Conservation (phyloP, 2,888 invertebrate genomes). For the Orthosia incerta region DNA sequence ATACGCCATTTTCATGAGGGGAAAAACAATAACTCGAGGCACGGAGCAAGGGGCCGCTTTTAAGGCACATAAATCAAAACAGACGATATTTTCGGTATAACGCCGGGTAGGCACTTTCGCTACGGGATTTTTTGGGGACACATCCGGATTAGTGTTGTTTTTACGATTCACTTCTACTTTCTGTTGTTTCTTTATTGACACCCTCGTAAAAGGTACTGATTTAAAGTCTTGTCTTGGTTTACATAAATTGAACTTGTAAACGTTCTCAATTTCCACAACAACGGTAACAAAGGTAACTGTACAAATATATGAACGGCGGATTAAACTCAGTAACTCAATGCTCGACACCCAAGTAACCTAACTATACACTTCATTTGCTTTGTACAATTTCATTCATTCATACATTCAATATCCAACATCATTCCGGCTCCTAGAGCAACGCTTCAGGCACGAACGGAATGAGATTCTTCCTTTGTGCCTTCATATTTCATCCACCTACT, state of each 20-base stretch:
- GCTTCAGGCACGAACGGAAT: constrained; percentile 81
- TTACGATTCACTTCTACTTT: constrained; percentile 86
- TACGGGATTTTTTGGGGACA: constrained; percentile 83
- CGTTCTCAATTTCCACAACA: background rate
- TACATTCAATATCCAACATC: constrained; percentile 75
- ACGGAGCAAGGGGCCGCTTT: constrained; percentile 86
- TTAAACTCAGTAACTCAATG: constrained; percentile 47
- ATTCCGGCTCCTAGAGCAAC: constrained; percentile 70
- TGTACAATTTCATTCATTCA: constrained; percentile 70
- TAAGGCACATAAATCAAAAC: constrained; percentile 90
- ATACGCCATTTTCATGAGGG: constrained; percentile 87
- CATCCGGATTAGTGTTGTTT: constrained; percentile 87
- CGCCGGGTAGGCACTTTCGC: constrained; percentile 82
- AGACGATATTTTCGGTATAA: constrained; percentile 85
- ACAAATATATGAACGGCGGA: constrained; percentile 37
- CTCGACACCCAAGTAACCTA: constrained; percentile 37
- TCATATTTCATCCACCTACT: constrained; percentile 85
- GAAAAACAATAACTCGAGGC: constrained; percentile 88
- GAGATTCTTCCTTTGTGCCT: constrained; percentile 85
- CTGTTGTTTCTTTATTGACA: constrained; percentile 82
- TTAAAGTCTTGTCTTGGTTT: constrained; percentile 64
- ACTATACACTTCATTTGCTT: constrained; percentile 66
- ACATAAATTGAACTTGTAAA: constrained; percentile 39
- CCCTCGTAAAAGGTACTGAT: constrained; percentile 75
- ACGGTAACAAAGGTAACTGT: constrained; percentile 4